Evolutionary conservation across 64 coral and sea anemone species (phyloP).

Genomic region (Stichodactyla mertensii): DNA sequence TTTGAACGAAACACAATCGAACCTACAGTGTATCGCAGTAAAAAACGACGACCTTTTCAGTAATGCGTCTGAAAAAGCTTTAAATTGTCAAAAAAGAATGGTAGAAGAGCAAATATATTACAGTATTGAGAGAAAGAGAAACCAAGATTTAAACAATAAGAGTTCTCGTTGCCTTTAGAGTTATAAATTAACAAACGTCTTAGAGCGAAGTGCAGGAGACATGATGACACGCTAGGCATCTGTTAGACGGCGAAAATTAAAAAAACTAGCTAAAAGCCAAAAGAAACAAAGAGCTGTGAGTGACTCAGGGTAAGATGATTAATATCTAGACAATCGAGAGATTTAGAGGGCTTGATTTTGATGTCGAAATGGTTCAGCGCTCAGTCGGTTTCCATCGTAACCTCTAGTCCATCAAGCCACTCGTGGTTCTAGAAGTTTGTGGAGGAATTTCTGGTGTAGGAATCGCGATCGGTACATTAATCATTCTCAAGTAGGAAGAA

Average conservation of each 20-base stretch:
- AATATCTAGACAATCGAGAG: not conserved
- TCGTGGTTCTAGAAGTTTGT: not conserved
- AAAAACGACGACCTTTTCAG: not conserved
- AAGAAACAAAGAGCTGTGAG: not conserved
- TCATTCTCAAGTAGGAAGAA: not conserved
- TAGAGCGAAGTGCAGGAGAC: not conserved
- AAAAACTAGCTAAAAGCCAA: not conserved
- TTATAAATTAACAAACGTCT: not conserved
- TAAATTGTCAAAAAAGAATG: not conserved
- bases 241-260: not conserved
- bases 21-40: not conserved
- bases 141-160: not conserved
- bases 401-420: not conserved
- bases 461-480: not conserved
- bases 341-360: not conserved
- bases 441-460: not conserved
- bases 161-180: not conserved
- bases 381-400: constrained; percentile 7
- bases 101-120: not conserved
- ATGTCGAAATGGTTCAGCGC: not conserved
- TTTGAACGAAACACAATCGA: not conserved
- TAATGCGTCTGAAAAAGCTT: not conserved
- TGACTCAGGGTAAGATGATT: not conserved
- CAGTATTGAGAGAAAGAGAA: not conserved
- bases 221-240: not conserved